These are phyloP conservation scores for Artibeus lituratus DNA, from an alignment of 2,797 vertebrate species.

Conservation along the genomic window DNA sequence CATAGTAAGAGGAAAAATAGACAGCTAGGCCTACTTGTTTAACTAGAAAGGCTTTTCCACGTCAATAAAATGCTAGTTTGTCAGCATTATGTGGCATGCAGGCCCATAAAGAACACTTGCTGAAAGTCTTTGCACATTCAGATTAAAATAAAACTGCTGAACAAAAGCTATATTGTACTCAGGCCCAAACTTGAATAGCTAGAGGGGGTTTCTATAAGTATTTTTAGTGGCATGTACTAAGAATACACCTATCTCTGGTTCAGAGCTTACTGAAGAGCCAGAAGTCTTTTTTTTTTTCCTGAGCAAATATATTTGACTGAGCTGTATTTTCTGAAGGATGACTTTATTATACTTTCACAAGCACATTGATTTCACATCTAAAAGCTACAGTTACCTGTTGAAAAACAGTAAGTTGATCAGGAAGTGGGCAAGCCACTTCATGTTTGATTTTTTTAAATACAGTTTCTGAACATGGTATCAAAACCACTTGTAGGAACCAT, in stretches of 20 bases:
- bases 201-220: not conserved
- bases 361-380: constrained; percentile 18
- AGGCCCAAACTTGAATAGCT: constrained; percentile 46
- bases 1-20: constrained; percentile 53
- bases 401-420: constrained; percentile 32
- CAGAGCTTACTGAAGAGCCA: constrained; percentile 49
- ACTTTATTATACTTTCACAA: not conserved
- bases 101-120: constrained; percentile 66
- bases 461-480: not conserved
- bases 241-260: constrained; percentile 43
- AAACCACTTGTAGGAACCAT: not conserved
- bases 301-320: constrained; percentile 48
- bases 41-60: constrained; percentile 59
- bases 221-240: constrained; percentile 13
- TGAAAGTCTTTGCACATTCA: constrained; percentile 66
- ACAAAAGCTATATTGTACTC: constrained; percentile 59
- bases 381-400: not conserved
- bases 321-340: constrained; percentile 51
- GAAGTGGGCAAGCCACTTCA: not conserved
- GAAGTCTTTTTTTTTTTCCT: constrained; percentile 53
- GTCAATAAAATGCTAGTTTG: constrained; percentile 71
- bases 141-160: constrained; percentile 71
- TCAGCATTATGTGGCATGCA: constrained; percentile 63
- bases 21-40: constrained; percentile 46
- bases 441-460: constrained; percentile 23